phyloP scores from a whole-genome alignment of 1,140 invertebrate genomes.

The Drosophila kurseongensis region DNA sequence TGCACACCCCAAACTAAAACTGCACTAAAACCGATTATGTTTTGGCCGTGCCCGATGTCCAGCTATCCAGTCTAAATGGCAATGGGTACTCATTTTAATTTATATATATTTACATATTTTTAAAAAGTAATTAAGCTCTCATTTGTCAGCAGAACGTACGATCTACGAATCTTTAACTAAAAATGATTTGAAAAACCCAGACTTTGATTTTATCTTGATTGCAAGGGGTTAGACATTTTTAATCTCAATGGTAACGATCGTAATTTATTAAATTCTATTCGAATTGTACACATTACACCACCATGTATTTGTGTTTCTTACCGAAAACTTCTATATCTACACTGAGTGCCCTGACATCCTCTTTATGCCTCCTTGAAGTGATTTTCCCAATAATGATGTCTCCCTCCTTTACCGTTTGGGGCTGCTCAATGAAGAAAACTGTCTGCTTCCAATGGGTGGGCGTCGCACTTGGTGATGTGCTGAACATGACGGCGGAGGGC shows the following conservation, averaged over 20 bases:
- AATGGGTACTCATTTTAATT: constrained; percentile 63
- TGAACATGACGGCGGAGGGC: constrained; percentile 88
- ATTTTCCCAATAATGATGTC: constrained; percentile 88
- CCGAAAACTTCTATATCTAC: constrained; percentile 85
- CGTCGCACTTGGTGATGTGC: constrained; percentile 90
- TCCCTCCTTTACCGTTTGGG: constrained; percentile 90
- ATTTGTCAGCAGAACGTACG: constrained; percentile 52
- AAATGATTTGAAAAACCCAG: constrained; percentile 56
- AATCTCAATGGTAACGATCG: neutral
- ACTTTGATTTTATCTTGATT: neutral
- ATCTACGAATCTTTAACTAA: constrained; percentile 68
- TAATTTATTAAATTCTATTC: neutral
- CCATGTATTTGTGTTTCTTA: constrained; percentile 64
- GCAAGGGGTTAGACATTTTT: neutral
- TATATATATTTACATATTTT: constrained; percentile 70
- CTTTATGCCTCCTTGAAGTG: constrained; percentile 87
- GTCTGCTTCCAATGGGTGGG: constrained; percentile 99
- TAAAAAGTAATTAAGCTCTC: constrained; percentile 60
- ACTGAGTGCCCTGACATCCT: constrained; percentile 87
- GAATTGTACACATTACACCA: constrained; percentile 51
- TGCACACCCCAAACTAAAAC: constrained; percentile 8
- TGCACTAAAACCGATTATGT: constrained; percentile 26
- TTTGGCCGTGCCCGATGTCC: constrained; percentile 38
- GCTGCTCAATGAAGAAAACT: constrained; percentile 92
- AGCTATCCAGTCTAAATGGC: constrained; percentile 43